Base-by-base conservation (phyloP, 2,797 vertebrate genomes). In the Streptopelia turtur region DNA sequence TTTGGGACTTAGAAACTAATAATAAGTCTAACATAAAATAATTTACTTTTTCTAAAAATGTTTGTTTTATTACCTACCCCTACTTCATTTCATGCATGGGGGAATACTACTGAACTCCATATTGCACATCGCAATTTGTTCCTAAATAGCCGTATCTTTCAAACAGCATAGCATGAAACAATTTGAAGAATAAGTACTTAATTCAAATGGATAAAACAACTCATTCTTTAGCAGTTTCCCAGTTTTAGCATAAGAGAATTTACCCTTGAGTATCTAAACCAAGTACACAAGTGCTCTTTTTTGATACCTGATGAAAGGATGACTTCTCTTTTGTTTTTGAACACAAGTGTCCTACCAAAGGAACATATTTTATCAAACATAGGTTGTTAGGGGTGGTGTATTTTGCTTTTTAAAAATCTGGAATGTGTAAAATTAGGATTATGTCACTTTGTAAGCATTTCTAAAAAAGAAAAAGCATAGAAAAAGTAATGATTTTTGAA, bases 21-120 rank as follows among this genome's bases (percentile, higher is more conserved):
- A 80, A 45, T 56, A 93, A 90, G 60, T 83, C 64, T 91, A 92
- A 93, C 50, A 70, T 80, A 80, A 93, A 92, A 87, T 87, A 89
- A 95, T 95, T 95, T 89, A 87, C 55, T 91, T 91, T 79, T 81
- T 76, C 66, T 84, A 79, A 94, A 95, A 94, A 93, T 68, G 70
- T 94, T 96, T 88, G 65, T 3, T 93, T 95, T 94, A 93, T 94
- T 91, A 91, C 85, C 66, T 79, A 69, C 52, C 63, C 39, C 66
- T 88, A 18, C 66, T 90, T 96, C 83, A 94, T 97, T 96, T 94
- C 91, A 90, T 94, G 95, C 83, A 84, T 94, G 94, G 70, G 91
- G 87, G 69, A 87, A 66, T 93, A 70, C 65, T 57, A 16, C 87
- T 90, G 72, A 95, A 93, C 65, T 94, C 88, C 70, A 52, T 72